Evolutionary conservation across 2,797 vertebrate genomes (phyloP).

Genomic region (Carduelis carduelis): DNA sequence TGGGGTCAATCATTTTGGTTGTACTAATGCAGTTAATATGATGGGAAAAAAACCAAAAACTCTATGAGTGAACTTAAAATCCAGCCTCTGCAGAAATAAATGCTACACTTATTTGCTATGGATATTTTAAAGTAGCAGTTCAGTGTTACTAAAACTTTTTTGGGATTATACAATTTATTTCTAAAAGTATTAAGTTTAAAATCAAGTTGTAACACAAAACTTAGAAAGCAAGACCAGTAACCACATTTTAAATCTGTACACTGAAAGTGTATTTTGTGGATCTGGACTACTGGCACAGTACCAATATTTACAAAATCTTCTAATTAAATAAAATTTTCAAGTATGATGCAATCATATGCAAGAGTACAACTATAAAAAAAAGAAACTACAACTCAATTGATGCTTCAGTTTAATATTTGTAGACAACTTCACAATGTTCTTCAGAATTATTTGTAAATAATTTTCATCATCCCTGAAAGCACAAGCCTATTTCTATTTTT

Average conservation of each 20-base stretch:
- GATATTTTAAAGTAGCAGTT: not conserved
- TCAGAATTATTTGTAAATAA: not conserved
- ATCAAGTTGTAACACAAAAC: not conserved
- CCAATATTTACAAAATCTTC: not conserved
- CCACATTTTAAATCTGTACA: not conserved
- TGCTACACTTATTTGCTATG: not conserved
- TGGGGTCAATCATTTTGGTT: not conserved
- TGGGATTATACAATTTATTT: not conserved
- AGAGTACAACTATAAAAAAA: not conserved
- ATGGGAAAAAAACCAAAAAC: not conserved
- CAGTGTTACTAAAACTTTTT: not conserved
- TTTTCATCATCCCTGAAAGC: not conserved
- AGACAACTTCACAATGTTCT: not conserved
- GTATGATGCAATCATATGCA: not conserved
- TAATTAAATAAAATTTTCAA: not conserved
- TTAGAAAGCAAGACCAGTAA: not conserved
- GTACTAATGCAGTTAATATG: not conserved
- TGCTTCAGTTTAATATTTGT: not conserved
- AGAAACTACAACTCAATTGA: not conserved
- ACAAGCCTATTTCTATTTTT: not conserved
- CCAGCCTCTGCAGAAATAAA: not conserved
- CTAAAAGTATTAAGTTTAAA: not conserved
- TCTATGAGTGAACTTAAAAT: not conserved
- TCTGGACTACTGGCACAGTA: not conserved
- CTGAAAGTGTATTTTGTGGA: not conserved